Conservation (phyloP, 2,113 vertebrate species). For the Scortum barcoo region DNA sequence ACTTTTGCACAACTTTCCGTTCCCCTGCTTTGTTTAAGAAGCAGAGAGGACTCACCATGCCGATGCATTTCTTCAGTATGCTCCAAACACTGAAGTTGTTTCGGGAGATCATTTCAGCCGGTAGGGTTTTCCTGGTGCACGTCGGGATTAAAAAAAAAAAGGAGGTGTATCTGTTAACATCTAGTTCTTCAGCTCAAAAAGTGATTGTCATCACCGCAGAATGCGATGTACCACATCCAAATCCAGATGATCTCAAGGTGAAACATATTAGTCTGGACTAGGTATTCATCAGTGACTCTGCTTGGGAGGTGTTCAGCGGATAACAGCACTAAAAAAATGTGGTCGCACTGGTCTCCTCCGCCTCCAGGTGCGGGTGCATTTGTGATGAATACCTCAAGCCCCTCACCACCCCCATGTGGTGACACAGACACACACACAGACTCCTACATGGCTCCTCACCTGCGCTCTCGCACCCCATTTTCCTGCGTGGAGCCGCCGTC, state of each 20-base stretch:
- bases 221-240: background rate
- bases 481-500: slow-evolving; percentile 85
- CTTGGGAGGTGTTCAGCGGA: background rate
- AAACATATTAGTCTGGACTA: background rate
- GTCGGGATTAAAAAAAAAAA: slow-evolving; percentile 13
- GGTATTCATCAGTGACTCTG: background rate
- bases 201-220: background rate
- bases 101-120: slow-evolving; percentile 94
- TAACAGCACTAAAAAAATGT: slow-evolving; percentile 3
- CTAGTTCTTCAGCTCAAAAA: background rate
- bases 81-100: slow-evolving; percentile 97
- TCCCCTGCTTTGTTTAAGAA: background rate
- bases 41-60: slow-evolving; percentile 89
- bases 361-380: background rate
- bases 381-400: background rate
- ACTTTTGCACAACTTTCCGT: background rate
- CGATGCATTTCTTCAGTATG: slow-evolving; percentile 96
- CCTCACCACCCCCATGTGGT: background rate
- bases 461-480: slow-evolving; percentile 91
- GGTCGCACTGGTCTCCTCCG: background rate
- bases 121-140: slow-evolving; percentile 87
- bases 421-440: background rate
- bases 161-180: background rate
- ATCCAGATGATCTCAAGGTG: too few species aligned
- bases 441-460: slow-evolving; percentile 72